Evolutionary conservation across 2,888 invertebrate genomes (phyloP).

Genomic region (Thymelicus lineola): DNA sequence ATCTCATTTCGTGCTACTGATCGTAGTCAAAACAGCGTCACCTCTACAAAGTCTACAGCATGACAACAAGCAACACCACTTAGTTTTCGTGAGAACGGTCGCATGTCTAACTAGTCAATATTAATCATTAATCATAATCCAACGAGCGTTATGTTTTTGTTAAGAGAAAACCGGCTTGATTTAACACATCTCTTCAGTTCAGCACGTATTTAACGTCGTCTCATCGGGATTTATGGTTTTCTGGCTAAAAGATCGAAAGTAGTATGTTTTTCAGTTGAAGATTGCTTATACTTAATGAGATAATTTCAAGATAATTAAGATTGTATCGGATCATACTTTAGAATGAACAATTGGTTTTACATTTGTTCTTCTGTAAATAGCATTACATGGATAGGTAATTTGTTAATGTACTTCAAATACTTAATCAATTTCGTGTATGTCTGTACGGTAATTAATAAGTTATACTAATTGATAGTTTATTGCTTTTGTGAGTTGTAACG

Average conservation of each 20-base stretch:
- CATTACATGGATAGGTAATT: neutral
- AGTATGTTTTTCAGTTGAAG: neutral
- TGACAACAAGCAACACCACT: neutral
- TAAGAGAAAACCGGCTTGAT: conserved; percentile 30
- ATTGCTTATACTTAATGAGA: neutral
- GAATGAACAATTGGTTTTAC: neutral
- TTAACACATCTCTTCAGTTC: conserved; percentile 20
- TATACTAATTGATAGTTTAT: too few relatives aligned
- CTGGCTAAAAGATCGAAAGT: neutral
- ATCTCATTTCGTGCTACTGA: too few relatives aligned
- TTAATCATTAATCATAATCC: conserved; percentile 26
- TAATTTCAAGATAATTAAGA: neutral
- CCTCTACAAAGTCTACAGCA: neutral
- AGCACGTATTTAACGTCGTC: conserved; percentile 6
- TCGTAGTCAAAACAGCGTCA: conserved; percentile 7
- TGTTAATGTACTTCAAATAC: neutral
- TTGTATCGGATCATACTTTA: neutral
- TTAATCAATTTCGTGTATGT: too few relatives aligned
- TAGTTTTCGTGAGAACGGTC: conserved; percentile 17
- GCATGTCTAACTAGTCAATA: conserved; percentile 18
- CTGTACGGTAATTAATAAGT: too few relatives aligned
- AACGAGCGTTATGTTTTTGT: conserved; percentile 35
- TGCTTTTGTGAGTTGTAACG: too few relatives aligned
- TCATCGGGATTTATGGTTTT: neutral
- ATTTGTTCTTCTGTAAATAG: neutral